Base-by-base conservation (phyloP, 2,113 vertebrate species). In the Epinephelus cyanopodus region DNA sequence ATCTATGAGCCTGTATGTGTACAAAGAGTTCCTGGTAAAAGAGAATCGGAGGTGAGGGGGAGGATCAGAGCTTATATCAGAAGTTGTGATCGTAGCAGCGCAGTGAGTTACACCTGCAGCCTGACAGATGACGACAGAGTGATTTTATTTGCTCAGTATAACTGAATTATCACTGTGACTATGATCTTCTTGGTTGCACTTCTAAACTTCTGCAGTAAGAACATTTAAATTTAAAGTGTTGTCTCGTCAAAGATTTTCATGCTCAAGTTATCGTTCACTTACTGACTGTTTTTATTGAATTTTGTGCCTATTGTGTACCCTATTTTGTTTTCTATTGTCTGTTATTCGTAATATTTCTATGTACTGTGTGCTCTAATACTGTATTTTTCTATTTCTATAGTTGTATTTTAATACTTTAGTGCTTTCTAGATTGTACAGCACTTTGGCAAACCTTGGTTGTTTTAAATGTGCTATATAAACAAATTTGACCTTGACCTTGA, bases 161-260 rank as follows among this genome's bases (percentile, higher is more conserved):
- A 65, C 13, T 48, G 42, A 18, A 65, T 64, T 52, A 66, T 25
- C 9, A 47, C 25, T 21, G 17, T 3, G 17, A 66, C n/a, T 23
- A 66, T 66, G 72, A 37, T 37, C 33, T 37, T 77, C 5, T n/a
- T 53, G 21, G 29, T 18, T 61, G 47, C 25, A 12, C 3, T 72
- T 52, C 47, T 77, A 2, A 39, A 45, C 33, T 58, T 21, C 12
- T 6, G 18, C 18, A 27, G 77, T 80, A 57, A 56, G 68, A 72
- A 62, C n/a, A 42, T 42, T 53, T 53, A 8, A 18, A 77, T 14
- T 27, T 29, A 5, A 29, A 29, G 29, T 29, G 8, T 25, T 58
- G 3, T 29, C 29, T 29, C 4, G 0, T 29, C 29, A 53, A 53
- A 64, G 3, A 3, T 25, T 48, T 21, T 27, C 17, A 19, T 53